Percentiles rank a stretch among this genome's conserved stretches.
Conservation (phyloP, 2,797 vertebrate genomes). For the Lacerta viridis region DNA sequence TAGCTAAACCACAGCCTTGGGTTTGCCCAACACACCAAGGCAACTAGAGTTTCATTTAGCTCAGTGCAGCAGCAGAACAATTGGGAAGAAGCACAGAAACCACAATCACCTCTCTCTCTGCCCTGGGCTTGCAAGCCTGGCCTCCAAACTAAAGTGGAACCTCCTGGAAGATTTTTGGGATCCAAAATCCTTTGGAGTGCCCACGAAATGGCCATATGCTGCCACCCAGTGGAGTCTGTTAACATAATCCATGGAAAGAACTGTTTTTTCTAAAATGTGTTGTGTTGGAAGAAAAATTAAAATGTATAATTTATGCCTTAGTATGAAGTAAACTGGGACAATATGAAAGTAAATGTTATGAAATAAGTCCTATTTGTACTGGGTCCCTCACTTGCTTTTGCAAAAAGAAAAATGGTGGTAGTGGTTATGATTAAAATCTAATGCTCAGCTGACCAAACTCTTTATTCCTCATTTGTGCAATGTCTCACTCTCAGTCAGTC, state of each 20-base stretch:
- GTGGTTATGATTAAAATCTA: neutral
- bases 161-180: neutral
- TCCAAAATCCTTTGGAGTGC: neutral
- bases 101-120: too few relatives aligned
- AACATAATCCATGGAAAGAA: neutral
- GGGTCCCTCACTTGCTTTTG: neutral
- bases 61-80: too few relatives aligned
- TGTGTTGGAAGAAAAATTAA: neutral
- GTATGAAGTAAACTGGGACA: neutral
- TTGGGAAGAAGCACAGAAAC: too few relatives aligned
- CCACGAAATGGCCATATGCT: neutral
- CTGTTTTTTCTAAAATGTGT: neutral
- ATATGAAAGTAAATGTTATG: neutral
- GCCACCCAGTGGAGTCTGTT: constrained; percentile 27
- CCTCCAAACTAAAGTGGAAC: neutral
- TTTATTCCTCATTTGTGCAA: neutral
- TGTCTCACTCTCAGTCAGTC: neutral
- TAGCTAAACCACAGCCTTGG: too few relatives aligned
- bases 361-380: neutral
- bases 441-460: neutral
- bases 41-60: too few relatives aligned
- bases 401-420: neutral
- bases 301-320: neutral
- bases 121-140: too few relatives aligned
- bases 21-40: too few relatives aligned